Percentiles rank a stretch among this genome's conserved stretches.
These are phyloP conservation scores for Protaetia brevitarsis DNA, from an alignment of 1,140 invertebrate species.

Conservation along the genomic window DNA sequence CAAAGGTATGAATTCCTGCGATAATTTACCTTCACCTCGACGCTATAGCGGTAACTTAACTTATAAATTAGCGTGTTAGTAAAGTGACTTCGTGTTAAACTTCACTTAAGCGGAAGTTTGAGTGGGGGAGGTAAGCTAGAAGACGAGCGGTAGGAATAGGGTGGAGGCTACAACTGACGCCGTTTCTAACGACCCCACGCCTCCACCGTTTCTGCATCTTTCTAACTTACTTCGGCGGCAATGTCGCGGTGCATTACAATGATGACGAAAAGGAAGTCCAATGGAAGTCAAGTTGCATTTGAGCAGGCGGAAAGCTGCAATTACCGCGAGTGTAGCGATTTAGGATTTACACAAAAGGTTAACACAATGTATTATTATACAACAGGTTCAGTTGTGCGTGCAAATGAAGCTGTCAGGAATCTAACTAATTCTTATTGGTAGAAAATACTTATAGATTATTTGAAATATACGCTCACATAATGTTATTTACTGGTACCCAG, in stretches of 20 bases:
- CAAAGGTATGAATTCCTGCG: slow-evolving; percentile 13
- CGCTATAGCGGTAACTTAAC: not conserved
- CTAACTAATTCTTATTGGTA: too few relatives aligned
- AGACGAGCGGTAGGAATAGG: not conserved
- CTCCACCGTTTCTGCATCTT: not conserved
- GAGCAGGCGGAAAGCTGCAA: slow-evolving; percentile 16
- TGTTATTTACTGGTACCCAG: too few relatives aligned
- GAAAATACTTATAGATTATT: too few relatives aligned
- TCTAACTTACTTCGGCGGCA: not conserved
- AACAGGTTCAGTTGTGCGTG: not conserved
- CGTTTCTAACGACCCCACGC: not conserved
- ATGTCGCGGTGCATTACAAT: not conserved
- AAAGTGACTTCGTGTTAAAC: slow-evolving; percentile 24
- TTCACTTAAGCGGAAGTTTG: slow-evolving; percentile 22
- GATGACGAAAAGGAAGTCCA: slow-evolving; percentile 1
- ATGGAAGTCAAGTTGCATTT: not conserved
- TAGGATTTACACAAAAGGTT: slow-evolving; percentile 9
- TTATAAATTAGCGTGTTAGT: slow-evolving; percentile 23
- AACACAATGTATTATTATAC: slow-evolving; percentile 2
- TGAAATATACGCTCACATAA: too few relatives aligned
- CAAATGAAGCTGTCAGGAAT: too few relatives aligned
- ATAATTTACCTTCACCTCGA: slow-evolving; percentile 9
- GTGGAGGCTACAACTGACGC: not conserved
- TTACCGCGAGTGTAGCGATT: slow-evolving; percentile 10
- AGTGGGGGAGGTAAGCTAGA: not conserved